phyloP scores from a whole-genome alignment of 2,888 invertebrate genomes.

The Apamea sordens region DNA sequence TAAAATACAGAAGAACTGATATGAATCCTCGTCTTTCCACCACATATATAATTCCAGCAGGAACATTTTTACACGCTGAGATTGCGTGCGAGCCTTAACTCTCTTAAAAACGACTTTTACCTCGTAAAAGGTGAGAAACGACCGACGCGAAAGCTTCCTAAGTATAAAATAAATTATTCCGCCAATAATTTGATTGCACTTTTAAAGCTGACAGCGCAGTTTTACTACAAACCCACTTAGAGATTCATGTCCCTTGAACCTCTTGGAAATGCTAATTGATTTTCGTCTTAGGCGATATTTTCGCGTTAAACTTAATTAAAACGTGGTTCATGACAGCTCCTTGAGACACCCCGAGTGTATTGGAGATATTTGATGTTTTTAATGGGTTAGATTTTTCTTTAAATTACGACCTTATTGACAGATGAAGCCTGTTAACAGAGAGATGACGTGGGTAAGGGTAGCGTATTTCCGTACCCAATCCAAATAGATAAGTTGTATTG shows the following conservation, averaged over 20 bases:
- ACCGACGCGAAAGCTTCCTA: slow-evolving; percentile 69
- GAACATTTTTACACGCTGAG: slow-evolving; percentile 79
- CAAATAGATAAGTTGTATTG: neutral
- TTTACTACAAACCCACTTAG: slow-evolving; percentile 60
- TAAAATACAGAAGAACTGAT: slow-evolving; percentile 67
- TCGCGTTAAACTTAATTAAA: slow-evolving; percentile 53
- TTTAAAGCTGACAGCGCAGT: slow-evolving; percentile 69
- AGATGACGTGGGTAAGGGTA: neutral
- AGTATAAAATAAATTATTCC: slow-evolving; percentile 80
- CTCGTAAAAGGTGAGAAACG: slow-evolving; percentile 86
- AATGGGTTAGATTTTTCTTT: slow-evolving; percentile 20
- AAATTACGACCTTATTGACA: neutral
- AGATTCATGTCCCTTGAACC: slow-evolving; percentile 52
- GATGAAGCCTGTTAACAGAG: neutral
- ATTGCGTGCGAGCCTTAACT: slow-evolving; percentile 84
- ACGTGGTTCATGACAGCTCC: slow-evolving; percentile 30
- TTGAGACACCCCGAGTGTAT: slow-evolving; percentile 42
- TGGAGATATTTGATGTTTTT: slow-evolving; percentile 19
- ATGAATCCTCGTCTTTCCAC: slow-evolving; percentile 71
- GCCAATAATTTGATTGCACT: slow-evolving; percentile 76
- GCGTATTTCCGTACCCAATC: neutral
- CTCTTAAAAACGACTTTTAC: slow-evolving; percentile 84
- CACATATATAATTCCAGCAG: slow-evolving; percentile 79
- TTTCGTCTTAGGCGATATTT: slow-evolving; percentile 53
- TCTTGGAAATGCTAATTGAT: slow-evolving; percentile 66